Evolutionary conservation across 2,113 vertebrate genomes (phyloP), one percentile per base, ranked within the genome.

Genomic region (Vimba vimba): DNA sequence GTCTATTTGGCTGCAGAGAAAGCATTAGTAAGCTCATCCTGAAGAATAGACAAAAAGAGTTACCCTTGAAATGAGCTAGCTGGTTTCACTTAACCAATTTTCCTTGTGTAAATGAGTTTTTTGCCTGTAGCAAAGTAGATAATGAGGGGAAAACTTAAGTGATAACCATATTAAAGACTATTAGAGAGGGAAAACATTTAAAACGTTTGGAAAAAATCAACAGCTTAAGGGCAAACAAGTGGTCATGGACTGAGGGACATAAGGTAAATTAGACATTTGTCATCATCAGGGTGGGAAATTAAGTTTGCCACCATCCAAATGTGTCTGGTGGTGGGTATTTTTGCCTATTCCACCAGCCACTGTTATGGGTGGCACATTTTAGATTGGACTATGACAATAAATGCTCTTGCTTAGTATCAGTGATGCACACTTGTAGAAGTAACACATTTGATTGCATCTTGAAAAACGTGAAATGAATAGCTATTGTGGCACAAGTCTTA

Each of bases 11-110:
- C 89, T 93, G 93, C 94, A 94, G 92, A 86, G 91, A 89, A 92
- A 94, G 94, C 94, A 93, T 92, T 93, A 93, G 92, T 88, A 82
- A 88, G 91, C 91, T 93, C 92, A 92, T 93, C 94, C 93, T 79
- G 92, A 93, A 91, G 71, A 87, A 85, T 75, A 83, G 81, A 73
- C 66, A 79, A 93, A 84, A 91, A 93, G 92, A 91, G 92, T 94
- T 94, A 93, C 92, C 92, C 92, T 93, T 91, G 92, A 91, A 93
- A 92, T 85, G 79, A 79, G 75, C 91, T 85, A 81, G 77, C 87
- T 84, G 68, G 84, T 43, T 88, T 91, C 92, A 88, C 91, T 92
- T 85, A 87, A 90, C 90, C 90, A 90, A 93, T 92, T 93, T 89
- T 86, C 82, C 47, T 85, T 50, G 60, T 52, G 73, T 88, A 87